Evolutionary conservation across 2,113 vertebrate species (phyloP).

Genomic region (Plecturocebus donacophilus): DNA sequence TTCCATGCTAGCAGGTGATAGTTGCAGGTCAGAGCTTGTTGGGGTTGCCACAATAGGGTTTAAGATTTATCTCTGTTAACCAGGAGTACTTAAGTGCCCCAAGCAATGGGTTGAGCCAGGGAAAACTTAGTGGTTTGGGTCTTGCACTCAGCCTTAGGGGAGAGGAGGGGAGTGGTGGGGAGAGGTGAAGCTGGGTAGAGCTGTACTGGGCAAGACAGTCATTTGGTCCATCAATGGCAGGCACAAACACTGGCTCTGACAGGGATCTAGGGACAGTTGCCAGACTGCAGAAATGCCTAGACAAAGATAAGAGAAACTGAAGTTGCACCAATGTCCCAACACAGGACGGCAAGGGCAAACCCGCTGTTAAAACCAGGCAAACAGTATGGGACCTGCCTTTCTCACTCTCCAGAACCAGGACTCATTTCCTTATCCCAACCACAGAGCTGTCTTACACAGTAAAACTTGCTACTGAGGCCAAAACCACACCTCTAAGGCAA

Average conservation of each 20-base stretch:
- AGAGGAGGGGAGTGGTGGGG: no score
- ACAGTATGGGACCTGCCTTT: background rate
- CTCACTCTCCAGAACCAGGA: background rate
- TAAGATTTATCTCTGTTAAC: background rate
- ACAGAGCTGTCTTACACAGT: background rate
- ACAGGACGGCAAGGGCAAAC: background rate
- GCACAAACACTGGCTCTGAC: background rate
- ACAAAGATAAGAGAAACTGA: background rate
- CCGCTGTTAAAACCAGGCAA: background rate
- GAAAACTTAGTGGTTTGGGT: background rate
- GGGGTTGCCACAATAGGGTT: background rate
- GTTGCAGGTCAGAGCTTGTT: background rate
- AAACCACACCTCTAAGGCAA: background rate
- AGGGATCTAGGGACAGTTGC: background rate
- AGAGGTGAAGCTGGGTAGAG: background rate
- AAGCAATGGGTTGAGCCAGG: background rate
- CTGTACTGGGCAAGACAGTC: background rate
- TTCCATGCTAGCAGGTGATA: background rate
- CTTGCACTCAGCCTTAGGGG: background rate
- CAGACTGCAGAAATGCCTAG: background rate
- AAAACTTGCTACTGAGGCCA: background rate
- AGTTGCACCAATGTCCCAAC: background rate
- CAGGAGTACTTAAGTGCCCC: background rate
- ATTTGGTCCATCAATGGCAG: background rate
- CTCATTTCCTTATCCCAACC: background rate